Conservation (phyloP, 2,113 vertebrate genomes). For the Irena cyanogastra region DNA sequence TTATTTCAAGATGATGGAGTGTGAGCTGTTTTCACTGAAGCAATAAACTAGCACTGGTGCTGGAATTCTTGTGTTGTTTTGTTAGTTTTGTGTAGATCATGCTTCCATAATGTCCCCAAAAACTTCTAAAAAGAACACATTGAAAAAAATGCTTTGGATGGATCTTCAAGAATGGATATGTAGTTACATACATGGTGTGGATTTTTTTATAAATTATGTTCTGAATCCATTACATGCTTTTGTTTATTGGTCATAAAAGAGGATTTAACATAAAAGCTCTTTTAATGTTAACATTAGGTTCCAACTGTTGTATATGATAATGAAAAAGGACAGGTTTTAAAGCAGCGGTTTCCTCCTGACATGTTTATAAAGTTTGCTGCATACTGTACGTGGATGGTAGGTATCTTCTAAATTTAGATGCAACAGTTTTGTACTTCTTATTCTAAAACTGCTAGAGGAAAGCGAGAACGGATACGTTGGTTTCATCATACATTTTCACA, state of each 20-base stretch:
- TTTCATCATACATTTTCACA: background rate
- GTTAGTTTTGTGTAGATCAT: background rate
- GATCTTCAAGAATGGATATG: background rate
- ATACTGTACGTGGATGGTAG: background rate
- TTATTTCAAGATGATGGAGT: background rate
- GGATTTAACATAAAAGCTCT: slow-evolving; percentile 16
- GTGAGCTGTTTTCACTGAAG: background rate
- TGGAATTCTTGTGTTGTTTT: background rate
- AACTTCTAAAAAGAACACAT: background rate
- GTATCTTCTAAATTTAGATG: background rate
- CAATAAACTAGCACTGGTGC: background rate
- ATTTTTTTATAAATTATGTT: slow-evolving; percentile 12
- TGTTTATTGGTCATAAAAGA: background rate
- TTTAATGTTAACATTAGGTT: slow-evolving; percentile 34
- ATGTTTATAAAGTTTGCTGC: background rate
- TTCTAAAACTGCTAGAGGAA: background rate
- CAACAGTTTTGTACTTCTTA: background rate
- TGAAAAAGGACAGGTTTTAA: slow-evolving; percentile 34
- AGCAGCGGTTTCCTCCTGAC: slow-evolving; percentile 3
- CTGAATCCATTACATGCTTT: slow-evolving; percentile 3
- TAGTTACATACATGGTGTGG: background rate
- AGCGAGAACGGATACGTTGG: background rate
- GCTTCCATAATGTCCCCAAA: background rate
- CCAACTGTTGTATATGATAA: slow-evolving; percentile 25
- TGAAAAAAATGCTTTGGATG: background rate